phyloP scores from a whole-genome alignment of 2,113 vertebrate species.

The Lycaon pictus region DNA sequence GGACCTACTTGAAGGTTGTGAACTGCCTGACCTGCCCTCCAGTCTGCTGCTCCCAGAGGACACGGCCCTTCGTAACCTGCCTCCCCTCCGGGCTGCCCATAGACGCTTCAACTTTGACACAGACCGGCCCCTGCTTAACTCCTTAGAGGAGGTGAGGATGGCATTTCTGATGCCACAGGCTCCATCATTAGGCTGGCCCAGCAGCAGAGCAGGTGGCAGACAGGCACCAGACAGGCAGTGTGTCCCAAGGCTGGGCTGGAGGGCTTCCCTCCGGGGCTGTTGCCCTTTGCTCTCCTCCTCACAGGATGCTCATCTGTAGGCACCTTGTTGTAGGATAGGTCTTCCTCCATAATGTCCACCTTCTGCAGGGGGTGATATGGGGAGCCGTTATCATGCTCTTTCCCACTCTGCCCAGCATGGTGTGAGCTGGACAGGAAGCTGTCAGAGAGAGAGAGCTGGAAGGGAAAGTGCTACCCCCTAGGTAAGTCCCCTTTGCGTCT shows the following conservation, averaged over 20 bases:
- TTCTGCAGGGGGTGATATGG: neutral
- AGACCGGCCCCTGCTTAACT: slow-evolving; percentile 89
- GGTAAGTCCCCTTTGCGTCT: neutral
- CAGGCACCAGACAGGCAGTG: neutral
- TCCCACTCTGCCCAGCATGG: neutral
- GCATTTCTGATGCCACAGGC: neutral
- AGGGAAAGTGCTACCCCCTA: neutral
- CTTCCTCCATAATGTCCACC: too few species aligned
- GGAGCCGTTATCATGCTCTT: neutral
- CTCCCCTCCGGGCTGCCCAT: slow-evolving; percentile 92
- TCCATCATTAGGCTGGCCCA: neutral
- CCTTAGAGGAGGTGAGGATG: slow-evolving; percentile 92
- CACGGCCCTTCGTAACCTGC: slow-evolving; percentile 93
- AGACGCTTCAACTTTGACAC: slow-evolving; percentile 91
- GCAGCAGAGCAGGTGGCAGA: neutral
- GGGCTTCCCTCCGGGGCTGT: neutral
- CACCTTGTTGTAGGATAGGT: neutral
- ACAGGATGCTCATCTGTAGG: neutral
- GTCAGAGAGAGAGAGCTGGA: neutral
- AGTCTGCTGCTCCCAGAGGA: slow-evolving; percentile 95
- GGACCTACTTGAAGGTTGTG: slow-evolving; percentile 89
- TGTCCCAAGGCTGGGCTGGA: neutral
- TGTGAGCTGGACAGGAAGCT: neutral
- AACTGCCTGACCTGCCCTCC: slow-evolving; percentile 91
- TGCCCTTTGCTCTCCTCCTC: neutral